These are phyloP conservation scores for Hippocampus comes DNA, from an alignment of 2,113 vertebrate genomes.

Conservation along the genomic window DNA sequence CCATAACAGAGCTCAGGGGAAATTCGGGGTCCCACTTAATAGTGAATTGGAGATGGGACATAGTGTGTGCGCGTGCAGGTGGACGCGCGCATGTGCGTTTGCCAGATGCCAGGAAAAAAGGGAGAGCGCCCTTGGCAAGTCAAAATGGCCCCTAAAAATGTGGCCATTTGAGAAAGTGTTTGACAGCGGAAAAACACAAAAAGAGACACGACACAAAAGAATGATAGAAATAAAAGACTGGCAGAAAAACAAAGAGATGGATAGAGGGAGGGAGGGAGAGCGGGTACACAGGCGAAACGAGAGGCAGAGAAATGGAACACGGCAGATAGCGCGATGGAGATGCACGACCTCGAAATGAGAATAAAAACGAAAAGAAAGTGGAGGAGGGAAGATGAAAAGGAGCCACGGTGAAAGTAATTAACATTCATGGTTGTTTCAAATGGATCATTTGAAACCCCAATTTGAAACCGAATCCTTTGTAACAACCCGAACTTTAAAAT, in stretches of 20 bases:
- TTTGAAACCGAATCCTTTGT: too few species aligned
- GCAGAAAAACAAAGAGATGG: neutral
- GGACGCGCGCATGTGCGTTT: conserved; percentile 15
- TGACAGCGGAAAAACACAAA: conserved; percentile 13
- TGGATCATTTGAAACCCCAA: too few species aligned
- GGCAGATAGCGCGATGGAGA: neutral
- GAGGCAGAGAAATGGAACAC: conserved; percentile 6
- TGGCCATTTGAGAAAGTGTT: conserved; percentile 31
- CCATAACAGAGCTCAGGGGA: conserved; percentile 66
- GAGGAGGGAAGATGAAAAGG: conserved; percentile 8
- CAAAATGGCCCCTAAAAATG: conserved; percentile 47
- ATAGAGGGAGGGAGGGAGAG: neutral
- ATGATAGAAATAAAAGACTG: neutral
- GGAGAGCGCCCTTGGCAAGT: conserved; percentile 29
- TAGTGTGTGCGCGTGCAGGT: conserved; percentile 33
- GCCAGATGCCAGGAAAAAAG: conserved; percentile 33
- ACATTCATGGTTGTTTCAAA: neutral
- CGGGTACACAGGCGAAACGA: conserved; percentile 1
- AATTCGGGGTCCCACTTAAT: conserved; percentile 65
- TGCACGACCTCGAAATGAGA: neutral
- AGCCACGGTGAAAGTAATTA: neutral
- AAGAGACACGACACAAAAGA: conserved; percentile 1
- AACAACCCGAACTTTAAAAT: too few species aligned
- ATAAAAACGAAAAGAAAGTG: neutral
- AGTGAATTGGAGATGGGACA: conserved; percentile 60